Base-by-base conservation (phyloP, 1,140 invertebrate species). In the Pseudomyrmex pallidus region DNA sequence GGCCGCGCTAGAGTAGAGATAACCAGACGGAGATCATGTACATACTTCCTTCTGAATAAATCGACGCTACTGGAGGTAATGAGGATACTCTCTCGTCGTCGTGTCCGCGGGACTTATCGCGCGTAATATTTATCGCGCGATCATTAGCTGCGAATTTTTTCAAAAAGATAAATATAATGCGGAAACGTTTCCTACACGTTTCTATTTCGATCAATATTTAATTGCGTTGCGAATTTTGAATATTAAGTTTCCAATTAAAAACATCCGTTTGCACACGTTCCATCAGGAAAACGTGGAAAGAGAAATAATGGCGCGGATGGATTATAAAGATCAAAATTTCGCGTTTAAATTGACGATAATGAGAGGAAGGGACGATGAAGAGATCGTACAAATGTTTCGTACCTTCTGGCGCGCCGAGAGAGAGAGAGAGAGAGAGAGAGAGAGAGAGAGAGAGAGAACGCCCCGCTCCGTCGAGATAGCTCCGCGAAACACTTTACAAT, bases 401-500 rank as follows among this genome's bases (percentile, higher is more conserved):
- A 67, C 50, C 72, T 84, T 57, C 63, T 67, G 46, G 25, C n/a
- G 25, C 10, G 5, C 5, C 5, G 35, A 7, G 35, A 35, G 7
- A 35, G 35, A 35, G 5, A 35, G 35, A 25, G 0, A 25, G 4
- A 35, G 5, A 35, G 20, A 25, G 2, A 25, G 25, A 25, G 2
- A 25, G 25, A 25, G 2, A 25, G 25, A 25, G 4, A 35, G 5
- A 35, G 35, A 35, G 35, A 46, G n/a, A 76, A n/a, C 20, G 13
- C 25, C 5, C 35, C 10, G 12, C 2, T 9, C 73, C 8, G 48
- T 5, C 35, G 66, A 68, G 64, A 78, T 78, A 68, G 64, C 52
- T 68, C 1, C 35, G 52, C 52, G 54, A 13, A 83, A 89, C 64
- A 89, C 82, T 89, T 90, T 85, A 72, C 82, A 90, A 90, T 90